Evolutionary conservation across 2,797 vertebrate species (phyloP), one percentile per base, ranked within the genome.

Genomic region (Sebastes cheni): DNA sequence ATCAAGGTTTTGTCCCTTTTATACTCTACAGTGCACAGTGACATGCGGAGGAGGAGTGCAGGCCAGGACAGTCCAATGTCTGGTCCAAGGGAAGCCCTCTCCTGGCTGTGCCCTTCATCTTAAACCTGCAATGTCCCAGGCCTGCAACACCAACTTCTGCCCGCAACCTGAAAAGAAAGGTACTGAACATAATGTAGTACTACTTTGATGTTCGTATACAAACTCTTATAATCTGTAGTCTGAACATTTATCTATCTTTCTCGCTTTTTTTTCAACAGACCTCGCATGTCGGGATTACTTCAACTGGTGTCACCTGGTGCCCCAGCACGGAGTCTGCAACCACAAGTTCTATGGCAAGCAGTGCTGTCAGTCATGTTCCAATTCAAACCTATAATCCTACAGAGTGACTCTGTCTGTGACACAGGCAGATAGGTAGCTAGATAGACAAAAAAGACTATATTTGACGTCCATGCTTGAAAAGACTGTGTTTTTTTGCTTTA

Each of bases 31-130:
- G 97, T 98, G 97, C 83, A 96, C 97, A 1, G 97, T 97, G 84
- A 96, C 96, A n/a, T 98, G 97, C 77, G 97, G 97, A 8, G 97
- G 97, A 25, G 97, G 97, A 1, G 95, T 97, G 60, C 97, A 97
- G 92, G 92, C 91, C 22, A 94, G 97, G 67, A 91, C 93, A 0
- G 96, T 97, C 62, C 97, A 97, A 50, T 98, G 97, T 85, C 93
- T 97, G 75, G 73, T 81, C 0, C 89, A 93, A n/a, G 95, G 95
- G 52, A 95, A 88, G 50, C 93, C 92, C 0, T 95, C 95, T 13
- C 50, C 92, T 0, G 91, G 95, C 25, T 98, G 97, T 75, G 72
- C 88, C 25, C 11, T 78, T 3, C 91, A 93, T 75, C 92, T 95
- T 61, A 97, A 96, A 85, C 97, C 97, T 0, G 22, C 84, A 2